phyloP scores from a whole-genome alignment of 2,113 vertebrate species.

The Pituophis catenifer region DNA sequence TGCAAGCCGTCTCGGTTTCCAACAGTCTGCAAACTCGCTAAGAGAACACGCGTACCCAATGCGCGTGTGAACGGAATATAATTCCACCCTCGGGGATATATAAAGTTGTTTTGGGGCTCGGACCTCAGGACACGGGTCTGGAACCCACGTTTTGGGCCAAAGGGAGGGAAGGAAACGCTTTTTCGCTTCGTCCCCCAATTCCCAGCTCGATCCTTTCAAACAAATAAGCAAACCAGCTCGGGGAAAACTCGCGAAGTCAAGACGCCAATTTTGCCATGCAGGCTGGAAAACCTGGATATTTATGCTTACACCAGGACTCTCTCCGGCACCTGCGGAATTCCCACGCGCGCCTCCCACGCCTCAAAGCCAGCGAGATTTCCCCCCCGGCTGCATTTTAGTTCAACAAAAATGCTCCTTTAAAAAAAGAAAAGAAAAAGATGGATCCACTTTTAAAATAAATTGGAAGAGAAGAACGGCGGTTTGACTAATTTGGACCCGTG shows the following conservation, averaged over 20 bases:
- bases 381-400: not conserved
- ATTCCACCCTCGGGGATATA: not conserved
- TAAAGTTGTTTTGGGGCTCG: not conserved
- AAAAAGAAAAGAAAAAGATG: not conserved
- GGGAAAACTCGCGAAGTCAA: not conserved
- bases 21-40: not conserved
- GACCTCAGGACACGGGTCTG: not conserved
- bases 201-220: not conserved
- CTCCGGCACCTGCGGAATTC: not conserved
- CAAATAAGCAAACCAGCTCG: not conserved
- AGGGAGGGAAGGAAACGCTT: not conserved
- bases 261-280: not conserved
- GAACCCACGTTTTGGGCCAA: not conserved
- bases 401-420: not conserved
- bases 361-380: not conserved
- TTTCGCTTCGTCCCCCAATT: not conserved
- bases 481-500: not conserved
- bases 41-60: not conserved
- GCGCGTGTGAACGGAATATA: not conserved
- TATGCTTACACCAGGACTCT: not conserved
- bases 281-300: not conserved
- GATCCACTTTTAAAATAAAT: not conserved
- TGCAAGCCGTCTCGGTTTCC: not conserved
- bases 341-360: not conserved
- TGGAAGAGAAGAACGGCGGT: not conserved